These are phyloP conservation scores for Cyclophora albipunctata DNA, from an alignment of 2,888 invertebrate species.

Conservation along the genomic window DNA sequence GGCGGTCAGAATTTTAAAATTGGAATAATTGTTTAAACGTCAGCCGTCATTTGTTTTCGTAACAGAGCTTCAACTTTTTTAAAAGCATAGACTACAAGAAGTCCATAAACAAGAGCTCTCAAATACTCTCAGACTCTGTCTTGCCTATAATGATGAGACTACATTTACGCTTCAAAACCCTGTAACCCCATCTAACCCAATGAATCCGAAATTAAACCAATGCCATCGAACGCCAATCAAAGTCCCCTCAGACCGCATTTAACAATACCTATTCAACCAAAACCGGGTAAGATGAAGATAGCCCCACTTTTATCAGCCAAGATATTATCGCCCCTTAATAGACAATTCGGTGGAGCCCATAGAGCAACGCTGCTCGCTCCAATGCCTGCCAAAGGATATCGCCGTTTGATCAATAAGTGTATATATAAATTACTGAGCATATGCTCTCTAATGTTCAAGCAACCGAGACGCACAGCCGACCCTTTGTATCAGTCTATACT, in stretches of 20 bases:
- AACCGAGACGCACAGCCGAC: constrained; percentile 51
- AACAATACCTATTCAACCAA: constrained; percentile 40
- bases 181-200: too few species aligned
- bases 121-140: too few species aligned
- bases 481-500: constrained; percentile 46
- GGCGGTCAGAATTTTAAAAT: too few species aligned
- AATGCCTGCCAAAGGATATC: constrained; percentile 66
- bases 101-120: too few species aligned
- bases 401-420: constrained; percentile 76
- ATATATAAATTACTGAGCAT: constrained; percentile 72
- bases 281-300: constrained; percentile 38
- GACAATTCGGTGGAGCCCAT: constrained; percentile 57
- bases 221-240: constrained; percentile 16
- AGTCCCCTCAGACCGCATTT: constrained; percentile 36
- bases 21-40: too few species aligned
- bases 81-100: too few species aligned
- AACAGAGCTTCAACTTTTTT: too few species aligned
- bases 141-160: too few species aligned
- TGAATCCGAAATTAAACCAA: too few species aligned
- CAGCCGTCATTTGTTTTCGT: too few species aligned
- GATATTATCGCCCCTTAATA: constrained; percentile 69
- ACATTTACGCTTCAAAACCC: too few species aligned
- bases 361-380: constrained; percentile 46
- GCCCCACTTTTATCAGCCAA: constrained; percentile 33
- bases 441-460: constrained; percentile 67